Base-by-base conservation (phyloP, 1,140 invertebrate species). In the Plutomurus gul region DNA sequence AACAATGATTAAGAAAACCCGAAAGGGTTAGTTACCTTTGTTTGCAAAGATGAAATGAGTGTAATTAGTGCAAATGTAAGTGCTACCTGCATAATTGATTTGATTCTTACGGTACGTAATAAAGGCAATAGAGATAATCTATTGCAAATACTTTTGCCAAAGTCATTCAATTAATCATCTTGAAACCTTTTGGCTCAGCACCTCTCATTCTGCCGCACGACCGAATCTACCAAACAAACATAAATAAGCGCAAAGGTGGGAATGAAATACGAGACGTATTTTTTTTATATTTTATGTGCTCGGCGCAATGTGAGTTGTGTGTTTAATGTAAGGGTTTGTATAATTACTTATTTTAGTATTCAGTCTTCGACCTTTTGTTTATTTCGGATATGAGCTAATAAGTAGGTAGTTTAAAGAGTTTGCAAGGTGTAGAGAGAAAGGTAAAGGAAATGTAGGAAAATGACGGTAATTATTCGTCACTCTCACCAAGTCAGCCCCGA, bases 61-160 rank as follows among this genome's bases (percentile, higher is more conserved):
- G 56, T 65, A 65, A 65, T 65, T 65, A 65, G 56, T 33, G 13
- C 30, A 33, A 65, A 33, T 65, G 11, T 65, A 65, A 65, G 56
- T 65, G 56, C 56, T 65, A 65, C 56, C 56, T 65, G 56, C 56
- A 65, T 65, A 65, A 65, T 65, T 65, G 56, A 65, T 65, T 65
- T 27, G 22, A 27, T 65, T 65, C 56, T 65, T 65, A 65, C 30
- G 36, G 27, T 65, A 33, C 13, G 25, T 65, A 65, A 27, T 65
- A 33, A 65, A 65, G 56, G 56, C 22, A 16, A 65, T 16, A 36
- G 56, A 65, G 56, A 65, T 65, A 65, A 65, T 65, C 25, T 65
- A 65, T 65, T 65, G 56, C 56, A 27, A 65, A 65, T 65, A 65
- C 18, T 65, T 65, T 65, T 65, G 56, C 56, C 56, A 65, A 65